Evolutionary conservation across 2,888 invertebrate genomes (phyloP), one percentile per base, ranked within the genome.

Genomic region (Leptopterna dolabrata): DNA sequence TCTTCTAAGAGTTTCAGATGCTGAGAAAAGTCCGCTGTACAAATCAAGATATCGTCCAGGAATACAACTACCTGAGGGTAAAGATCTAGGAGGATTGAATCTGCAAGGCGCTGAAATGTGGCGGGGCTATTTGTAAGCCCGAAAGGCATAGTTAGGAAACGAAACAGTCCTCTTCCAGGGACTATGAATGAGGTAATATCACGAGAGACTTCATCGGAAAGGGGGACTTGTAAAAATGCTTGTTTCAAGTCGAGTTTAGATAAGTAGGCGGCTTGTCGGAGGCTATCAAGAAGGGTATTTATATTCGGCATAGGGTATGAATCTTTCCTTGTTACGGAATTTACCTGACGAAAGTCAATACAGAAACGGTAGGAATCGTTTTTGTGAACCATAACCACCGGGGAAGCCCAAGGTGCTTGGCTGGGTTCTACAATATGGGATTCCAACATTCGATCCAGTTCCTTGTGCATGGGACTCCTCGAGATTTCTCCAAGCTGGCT

Each of bases 331-430:
- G 85, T 45, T 0, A 14, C 0, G 0, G 24, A 0, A 89, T 92
- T 92, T 0, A 92, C 71, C 27, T 89, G 88, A 9, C 92, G 87
- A 88, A 91, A 92, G 87, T 92, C 92, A 0, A 92, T 90, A 88
- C 92, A 92, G 11, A 91, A 81, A 86, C 91, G 83, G 9, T 85
- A 87, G 4, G 89, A 71, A 27, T 90, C 89, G 87, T 90, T 91
- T 47, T 86, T 86, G 2, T 51, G 36, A 0, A 86, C 76, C 86
- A 86, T 47, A 1, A 86, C 86, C 9, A 86, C 86, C 13, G 86
- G 86, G 0, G 47, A 76, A 3, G 76, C 76, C 86, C 86, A 76
- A 9, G 76, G n/a, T n/a, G n/a, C n/a, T n/a, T 47, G 51, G 6
- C 36, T 41, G 13, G 86, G 86, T 9, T 73, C 86, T 0, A 86